Base-by-base conservation (phyloP, 92 coral and sea anemone genomes). In the Muricea muricata region DNA sequence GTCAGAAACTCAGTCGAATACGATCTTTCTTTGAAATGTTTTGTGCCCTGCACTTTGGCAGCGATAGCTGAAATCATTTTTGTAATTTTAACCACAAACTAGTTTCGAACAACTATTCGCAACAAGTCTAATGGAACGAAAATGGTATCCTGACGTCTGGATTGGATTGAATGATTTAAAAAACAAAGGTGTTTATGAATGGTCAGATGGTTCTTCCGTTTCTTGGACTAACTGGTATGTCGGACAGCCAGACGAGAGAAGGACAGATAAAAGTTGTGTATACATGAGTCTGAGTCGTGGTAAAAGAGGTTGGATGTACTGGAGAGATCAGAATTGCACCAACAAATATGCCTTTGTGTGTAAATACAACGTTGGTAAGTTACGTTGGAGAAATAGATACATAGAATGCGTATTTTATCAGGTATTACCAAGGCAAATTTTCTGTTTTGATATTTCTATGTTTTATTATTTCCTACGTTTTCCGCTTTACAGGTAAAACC, bases 191-290 rank as follows among this genome's bases (percentile, higher is more conserved):
- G 50, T 25, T 3, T 86, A 63, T 86, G 42, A 67, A 25, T 86
- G 89, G 89, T 75, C 79, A 35, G 89, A 86, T 68, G 66, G 75
- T 56, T 56, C 83, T 8, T 25, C 71, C 0, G 83, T 78, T 17
- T 29, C 71, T 0, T 78, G 83, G 83, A 87, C 92, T 52, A 91
- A 92, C 74, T 97, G 99, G 99, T 91, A 84, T 73, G 88, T 84
- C 81, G 94, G 92, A 7, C 94, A 97, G 85, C 99, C 99, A 34
- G 93, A 92, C 28, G 97, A 94, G 78, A 84, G 94, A 65, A 29
- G 39, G 30, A 41, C 57, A 21, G 71, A 67, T 15, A 94, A 95
- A 21, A 97, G 97, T 71, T 97, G 99, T 85, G 94, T 97, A 34
- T 87, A 78, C 58, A 95, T 94, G 61, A 90, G 89, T 17, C 91